Evolutionary conservation across 2,888 invertebrate species (phyloP), one percentile per base, ranked within the genome.

Genomic region (Bursaphelenchus okinawaensis): DNA sequence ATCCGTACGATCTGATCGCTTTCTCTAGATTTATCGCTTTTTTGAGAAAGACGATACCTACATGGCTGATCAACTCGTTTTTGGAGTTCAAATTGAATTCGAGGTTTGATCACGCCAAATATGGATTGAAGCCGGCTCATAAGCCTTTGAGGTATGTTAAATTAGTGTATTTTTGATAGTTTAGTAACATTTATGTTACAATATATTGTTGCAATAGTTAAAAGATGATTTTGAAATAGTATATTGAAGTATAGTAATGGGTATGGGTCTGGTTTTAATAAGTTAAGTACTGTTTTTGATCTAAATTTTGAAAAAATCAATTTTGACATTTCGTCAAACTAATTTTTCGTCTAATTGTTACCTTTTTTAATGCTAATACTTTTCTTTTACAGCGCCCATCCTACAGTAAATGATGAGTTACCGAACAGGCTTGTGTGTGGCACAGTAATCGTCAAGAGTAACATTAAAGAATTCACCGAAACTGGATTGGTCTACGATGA

Each of bases 391-490:
- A 71, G 75, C 12, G 73, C 73, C 3, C 73, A 73, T 40, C 67
- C 67, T 31, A 74, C 74, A 26, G 74, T 86, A 60, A 84, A 84
- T 66, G 85, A 85, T 71, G 84, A 85, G 31, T 76, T 85, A 9
- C 85, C 85, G 0, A 82, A 83, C 66, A 80, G 85, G 24, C 83
- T 85, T 51, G 77, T 83, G 70, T 82, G 78, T 60, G 74, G 74
- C 24, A 72, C 74, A 22, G 60, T 74, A 9, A 31, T 73, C 24
- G 73, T 74, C 20, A 75, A 75, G 55, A 73, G 75, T 12, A 73
- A 78, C 66, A 80, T 80, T 58, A 62, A 67, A n/a, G 55, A 66
- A 19, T 79, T 80, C 67, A 75, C 75, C 19, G 73, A 74, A 19
- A 69, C 66, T 52, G 69, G 74, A 19, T 7, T 80, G 12, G 61